Base-by-base conservation (phyloP, 2,113 vertebrate genomes). In the Aix galericulata region DNA sequence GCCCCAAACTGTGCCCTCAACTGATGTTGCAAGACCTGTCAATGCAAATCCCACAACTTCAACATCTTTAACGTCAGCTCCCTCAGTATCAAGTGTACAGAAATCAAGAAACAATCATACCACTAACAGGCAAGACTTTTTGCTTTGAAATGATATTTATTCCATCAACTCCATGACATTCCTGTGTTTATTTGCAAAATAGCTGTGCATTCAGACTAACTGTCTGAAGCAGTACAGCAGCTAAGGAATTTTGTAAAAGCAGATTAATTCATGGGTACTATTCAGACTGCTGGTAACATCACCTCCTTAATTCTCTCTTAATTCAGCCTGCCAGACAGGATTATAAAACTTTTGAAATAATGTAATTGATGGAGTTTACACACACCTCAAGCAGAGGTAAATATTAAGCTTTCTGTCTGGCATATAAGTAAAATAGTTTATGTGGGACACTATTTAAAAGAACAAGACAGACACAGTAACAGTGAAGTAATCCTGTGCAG, bases 91-190 rank as follows among this genome's bases (percentile, higher is more conserved):
- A 2, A 91, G 96, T 4, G 40, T 96, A 42, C 98, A 98, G 91
- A 98, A 97, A 72, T 94, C 97, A 59, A 96, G 96, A 77, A 93
- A 69, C 1, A 97, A 98, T 67, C 98, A 88, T 3, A n/a, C 76
- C 13, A 13, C 97, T 16, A 98, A 94, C 95, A 99, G 99, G 99
- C 98, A 91, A 97, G 85, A 8, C 68, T 48, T 71, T 76, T 50
- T 46, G 40, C 86, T 93, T 63, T 79, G 32, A 76, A 89, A 78
- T 27, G 21, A 17, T n/a, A 50, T 62, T 92, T 92, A 29, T 73
- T 46, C 8, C 18, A 62, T 67, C 53, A 91, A 38, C 34, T 92
- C 32, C 5, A 9, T 58, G 48, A 38, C 17, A 42, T 13, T 64
- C 8, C 7, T 74, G 21, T 72, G 40, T 74, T 75, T 63, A 17